These are phyloP conservation scores for Tineola bisselliella DNA, from an alignment of 2,888 invertebrate species.

Conservation along the genomic window DNA sequence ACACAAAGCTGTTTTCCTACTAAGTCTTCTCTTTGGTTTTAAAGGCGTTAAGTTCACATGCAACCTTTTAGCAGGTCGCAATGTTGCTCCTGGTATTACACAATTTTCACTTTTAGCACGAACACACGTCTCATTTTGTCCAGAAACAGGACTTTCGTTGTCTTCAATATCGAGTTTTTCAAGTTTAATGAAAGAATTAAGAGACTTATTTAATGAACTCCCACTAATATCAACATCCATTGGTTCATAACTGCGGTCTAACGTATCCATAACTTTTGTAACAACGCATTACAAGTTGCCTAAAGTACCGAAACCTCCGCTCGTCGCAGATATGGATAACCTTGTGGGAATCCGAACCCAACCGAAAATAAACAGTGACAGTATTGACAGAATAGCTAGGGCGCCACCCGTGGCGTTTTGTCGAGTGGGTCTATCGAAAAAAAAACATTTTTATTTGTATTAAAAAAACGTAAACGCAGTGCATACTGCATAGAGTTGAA, in stretches of 20 bases:
- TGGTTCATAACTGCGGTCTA: constrained; percentile 39
- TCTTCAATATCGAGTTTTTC: background rate
- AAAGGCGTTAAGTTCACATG: constrained; percentile 17
- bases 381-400: no score
- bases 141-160: background rate
- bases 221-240: constrained; percentile 54
- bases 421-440: no score
- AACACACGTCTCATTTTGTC: background rate
- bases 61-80: constrained; percentile 24
- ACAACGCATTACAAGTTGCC: background rate
- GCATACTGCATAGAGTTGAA: no score
- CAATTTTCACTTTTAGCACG: background rate
- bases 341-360: background rate
- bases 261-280: constrained; percentile 17
- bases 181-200: constrained; percentile 28
- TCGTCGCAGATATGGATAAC: no score
- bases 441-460: no score
- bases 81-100: constrained; percentile 27
- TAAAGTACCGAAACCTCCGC: background rate
- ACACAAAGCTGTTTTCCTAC: constrained; percentile 12
- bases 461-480: no score
- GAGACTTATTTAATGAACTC: constrained; percentile 39
- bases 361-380: background rate
- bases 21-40: constrained; percentile 19
- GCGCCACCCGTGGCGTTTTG: no score